Evolutionary conservation across 2,888 invertebrate genomes (phyloP).

Genomic region (Hydropsyche betteni): DNA sequence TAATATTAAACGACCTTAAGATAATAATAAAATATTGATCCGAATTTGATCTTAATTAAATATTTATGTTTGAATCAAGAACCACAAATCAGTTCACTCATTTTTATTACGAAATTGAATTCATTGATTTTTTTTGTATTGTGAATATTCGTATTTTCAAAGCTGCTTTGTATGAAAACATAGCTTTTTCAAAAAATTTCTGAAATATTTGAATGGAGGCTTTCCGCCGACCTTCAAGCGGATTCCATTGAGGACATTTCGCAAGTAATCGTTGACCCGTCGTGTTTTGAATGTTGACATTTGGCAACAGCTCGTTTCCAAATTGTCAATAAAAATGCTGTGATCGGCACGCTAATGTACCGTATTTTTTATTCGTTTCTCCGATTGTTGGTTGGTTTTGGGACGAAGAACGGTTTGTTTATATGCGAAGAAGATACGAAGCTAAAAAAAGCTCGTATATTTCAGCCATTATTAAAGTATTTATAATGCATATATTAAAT

Average conservation of each 20-base stretch:
- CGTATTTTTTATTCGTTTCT: background rate
- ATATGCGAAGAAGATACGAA: slow-evolving; percentile 4
- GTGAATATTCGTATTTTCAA: no score
- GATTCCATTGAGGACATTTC: slow-evolving; percentile 9
- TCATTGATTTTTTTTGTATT: no score
- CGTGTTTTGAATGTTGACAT: slow-evolving; percentile 24
- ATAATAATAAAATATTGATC: no score
- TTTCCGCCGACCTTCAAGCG: background rate
- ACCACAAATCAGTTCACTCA: no score
- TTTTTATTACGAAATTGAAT: no score
- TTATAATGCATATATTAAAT: background rate
- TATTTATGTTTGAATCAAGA: no score
- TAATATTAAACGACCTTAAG: no score
- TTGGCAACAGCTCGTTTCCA: slow-evolving; percentile 15
- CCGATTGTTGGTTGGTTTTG: background rate
- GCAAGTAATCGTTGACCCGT: slow-evolving; percentile 26
- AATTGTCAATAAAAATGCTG: slow-evolving; percentile 23
- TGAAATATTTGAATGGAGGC: background rate
- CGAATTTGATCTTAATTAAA: no score
- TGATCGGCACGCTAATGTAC: slow-evolving; percentile 4
- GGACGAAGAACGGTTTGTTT: slow-evolving; percentile 20
- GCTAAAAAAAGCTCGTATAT: background rate
- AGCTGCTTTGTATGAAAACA: no score
- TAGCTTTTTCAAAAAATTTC: background rate
- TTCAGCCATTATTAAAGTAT: background rate